Conservation (phyloP, 2,113 vertebrate species). For the Acrocephalus kingi region DNA sequence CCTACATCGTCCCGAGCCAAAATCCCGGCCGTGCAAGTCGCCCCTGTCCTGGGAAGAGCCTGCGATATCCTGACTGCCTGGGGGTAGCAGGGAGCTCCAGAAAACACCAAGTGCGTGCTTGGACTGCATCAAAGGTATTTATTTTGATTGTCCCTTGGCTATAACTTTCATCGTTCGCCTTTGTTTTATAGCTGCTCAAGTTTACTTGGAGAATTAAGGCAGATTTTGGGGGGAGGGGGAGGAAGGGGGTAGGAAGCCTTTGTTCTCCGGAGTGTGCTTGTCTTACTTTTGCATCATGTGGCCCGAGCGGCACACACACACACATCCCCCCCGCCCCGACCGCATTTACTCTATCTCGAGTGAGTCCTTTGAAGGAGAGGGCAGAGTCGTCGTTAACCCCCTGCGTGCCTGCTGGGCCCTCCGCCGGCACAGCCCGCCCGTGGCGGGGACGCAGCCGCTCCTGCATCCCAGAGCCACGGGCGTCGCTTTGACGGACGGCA, state of each 20-base stretch:
- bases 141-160: conserved; percentile 68
- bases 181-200: conserved; percentile 72
- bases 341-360: conserved; percentile 64
- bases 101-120: conserved; percentile 30
- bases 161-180: conserved; percentile 64
- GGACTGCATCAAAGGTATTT: conserved; percentile 63
- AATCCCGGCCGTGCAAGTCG: background rate
- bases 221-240: conserved; percentile 45
- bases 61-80: background rate
- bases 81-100: background rate
- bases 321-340: background rate
- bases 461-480: background rate
- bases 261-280: conserved; percentile 74
- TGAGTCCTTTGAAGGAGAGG: conserved; percentile 61
- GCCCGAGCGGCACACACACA: conserved; percentile 40
- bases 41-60: background rate
- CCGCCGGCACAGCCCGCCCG: background rate
- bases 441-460: background rate
- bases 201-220: conserved; percentile 76
- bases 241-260: conserved; percentile 67
- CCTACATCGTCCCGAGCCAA: background rate
- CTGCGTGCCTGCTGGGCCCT: conserved; percentile 45
- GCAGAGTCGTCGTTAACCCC: conserved; percentile 71
- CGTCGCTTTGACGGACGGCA: background rate
- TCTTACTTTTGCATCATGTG: conserved; percentile 66